Evolutionary conservation across 2,797 vertebrate species (phyloP), one percentile per base, ranked within the genome.

Genomic region (Phylloscopus collybita): DNA sequence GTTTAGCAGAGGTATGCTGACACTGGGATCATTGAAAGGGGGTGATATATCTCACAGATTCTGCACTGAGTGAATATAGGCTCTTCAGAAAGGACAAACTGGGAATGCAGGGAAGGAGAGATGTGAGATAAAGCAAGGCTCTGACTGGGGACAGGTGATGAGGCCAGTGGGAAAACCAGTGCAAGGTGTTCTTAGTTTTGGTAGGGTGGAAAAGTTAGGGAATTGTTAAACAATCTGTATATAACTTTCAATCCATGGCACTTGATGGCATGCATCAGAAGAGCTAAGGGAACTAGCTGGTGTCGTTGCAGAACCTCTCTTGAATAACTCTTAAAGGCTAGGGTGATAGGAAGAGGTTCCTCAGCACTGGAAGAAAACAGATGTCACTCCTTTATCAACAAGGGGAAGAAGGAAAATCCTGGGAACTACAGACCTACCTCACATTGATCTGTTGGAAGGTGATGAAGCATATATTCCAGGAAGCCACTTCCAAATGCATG

Each of bases 1-100:
- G 5, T 3, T 2, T 11, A 59, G 34, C 17, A 23, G 22, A 57
- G 16, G 45, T 64, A 14, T 1, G 2, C 3, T 26, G 12, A 18
- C 53, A 26, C 5, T 72, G n/a, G 32, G 5, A 40, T 44, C 16
- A 18, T 5, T 2, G 47, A 29, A n/a, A 10, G 4, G 20, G 26
- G 27, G 27, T 42, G n/a, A 22, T 36, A 10, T 18, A 38, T 34
- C 34, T 62, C 56, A 69, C 17, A 21, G 12, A 7, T 32, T 36
- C 16, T 78, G 32, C 27, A 25, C 13, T 12, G 16, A 21, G 20
- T 49, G 19, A 29, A 16, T 34, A 32, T 1, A 2, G 8, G 13
- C 30, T 45, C 26, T 36, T 42, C 19, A 50, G 49, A 53, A 75
- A 80, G 38, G 21, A 16, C 9, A 53, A 44, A 13, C 1, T 49